Base-by-base conservation (phyloP, 2,797 vertebrate species). In the Sphaeramia orbicularis region DNA sequence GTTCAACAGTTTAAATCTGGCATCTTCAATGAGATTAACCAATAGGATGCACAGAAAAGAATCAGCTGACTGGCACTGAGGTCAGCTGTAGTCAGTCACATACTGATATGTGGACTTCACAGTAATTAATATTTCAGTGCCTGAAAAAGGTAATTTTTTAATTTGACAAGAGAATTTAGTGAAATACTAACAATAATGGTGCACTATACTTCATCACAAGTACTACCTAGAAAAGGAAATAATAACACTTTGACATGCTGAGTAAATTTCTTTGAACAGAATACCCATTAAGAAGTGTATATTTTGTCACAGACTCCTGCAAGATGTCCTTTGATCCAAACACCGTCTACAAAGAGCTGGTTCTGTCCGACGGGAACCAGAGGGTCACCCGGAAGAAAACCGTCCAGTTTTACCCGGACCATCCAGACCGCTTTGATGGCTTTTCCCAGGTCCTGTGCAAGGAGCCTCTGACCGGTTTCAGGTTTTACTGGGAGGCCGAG, bases 401-500 rank as follows among this genome's bases (percentile, higher is more conserved):
- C 0, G 41, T 60, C 10, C 93, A 94, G 80, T 93, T 92, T 56
- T 92, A 93, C 57, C 84, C 87, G 0, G 92, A 95, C 50, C 92
- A 94, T 45, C 91, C 89, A 0, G 94, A 94, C 0, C 93, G 94
- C 47, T 95, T 95, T 11, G 93, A 95, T 1, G 90, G 93, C 43
- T 95, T 93, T 79, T 94, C 92, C 44, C 94, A 95, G 86, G 87
- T 92, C 24, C 80, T 95, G 54, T 95, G 94, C 48, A 91, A 76
- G 14, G 93, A 95, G 80, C 76, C 91, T 2, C 81, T 95, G 58
- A 77, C 80, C 4, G 93, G 92, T 14, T 91, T 91, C 66, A 84
- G 92, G 1, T 93, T 93, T 76, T 95, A 95, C 87, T 95, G 94
- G 94, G 94, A 95, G 84, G 87, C 83, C 0, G 94, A 94, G 81